These are phyloP conservation scores for Chymomyza caudatula DNA, from an alignment of 2,888 invertebrate genomes.

Conservation along the genomic window DNA sequence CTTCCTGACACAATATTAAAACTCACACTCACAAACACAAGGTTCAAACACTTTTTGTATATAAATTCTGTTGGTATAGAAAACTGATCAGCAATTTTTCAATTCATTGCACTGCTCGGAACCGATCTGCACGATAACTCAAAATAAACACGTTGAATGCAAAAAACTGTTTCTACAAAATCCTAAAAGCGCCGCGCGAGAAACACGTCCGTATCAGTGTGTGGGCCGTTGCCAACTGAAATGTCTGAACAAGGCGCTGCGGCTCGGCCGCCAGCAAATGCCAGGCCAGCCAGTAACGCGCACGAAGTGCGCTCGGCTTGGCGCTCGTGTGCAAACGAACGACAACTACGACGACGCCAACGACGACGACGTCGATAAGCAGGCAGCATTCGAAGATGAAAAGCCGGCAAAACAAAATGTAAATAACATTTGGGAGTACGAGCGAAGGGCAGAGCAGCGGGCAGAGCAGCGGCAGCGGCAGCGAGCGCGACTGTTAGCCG, in stretches of 20 bases:
- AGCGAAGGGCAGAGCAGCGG: background rate
- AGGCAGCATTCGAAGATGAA: slow-evolving; percentile 32
- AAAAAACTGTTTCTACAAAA: slow-evolving; percentile 3
- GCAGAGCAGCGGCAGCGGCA: background rate
- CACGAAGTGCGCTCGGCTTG: background rate
- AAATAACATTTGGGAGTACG: slow-evolving; percentile 59
- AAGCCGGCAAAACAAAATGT: slow-evolving; percentile 71
- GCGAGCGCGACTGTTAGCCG: slow-evolving; percentile 32
- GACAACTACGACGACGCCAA: background rate
- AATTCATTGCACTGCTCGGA: slow-evolving; percentile 58
- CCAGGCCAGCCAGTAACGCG: background rate
- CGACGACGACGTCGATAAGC: background rate
- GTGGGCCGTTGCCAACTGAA: slow-evolving; percentile 68
- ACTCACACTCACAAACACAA: background rate
- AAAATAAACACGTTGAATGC: slow-evolving; percentile 46
- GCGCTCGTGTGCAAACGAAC: background rate
- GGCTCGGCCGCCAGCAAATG: slow-evolving; percentile 14
- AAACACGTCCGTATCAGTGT: slow-evolving; percentile 55
- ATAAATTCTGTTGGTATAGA: background rate
- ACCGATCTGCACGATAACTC: slow-evolving; percentile 68
- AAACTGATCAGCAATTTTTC: slow-evolving; percentile 43
- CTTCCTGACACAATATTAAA: background rate
- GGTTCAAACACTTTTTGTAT: background rate
- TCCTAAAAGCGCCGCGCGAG: slow-evolving; percentile 19
- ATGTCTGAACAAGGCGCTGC: slow-evolving; percentile 38